Conservation (phyloP, 2,797 vertebrate species). For the Tragopan temminckii region DNA sequence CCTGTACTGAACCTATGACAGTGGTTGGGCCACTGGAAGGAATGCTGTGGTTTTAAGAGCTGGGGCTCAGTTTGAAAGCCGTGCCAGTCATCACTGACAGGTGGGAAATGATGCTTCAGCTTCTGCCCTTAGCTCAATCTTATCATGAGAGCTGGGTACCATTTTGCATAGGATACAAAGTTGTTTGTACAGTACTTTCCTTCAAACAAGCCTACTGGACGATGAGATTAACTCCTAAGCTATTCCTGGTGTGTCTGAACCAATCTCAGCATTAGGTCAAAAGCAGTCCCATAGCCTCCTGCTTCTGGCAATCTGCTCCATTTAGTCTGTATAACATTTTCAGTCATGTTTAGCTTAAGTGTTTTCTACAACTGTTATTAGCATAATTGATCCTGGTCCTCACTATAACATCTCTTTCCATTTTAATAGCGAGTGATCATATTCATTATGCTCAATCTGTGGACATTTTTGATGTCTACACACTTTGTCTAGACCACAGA, state of each 20-base stretch:
- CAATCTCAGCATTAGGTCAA: background rate
- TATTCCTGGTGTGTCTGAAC: background rate
- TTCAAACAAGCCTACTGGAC: background rate
- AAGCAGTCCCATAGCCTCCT: background rate
- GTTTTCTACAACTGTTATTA: constrained; percentile 4
- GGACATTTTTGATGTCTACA: constrained; percentile 7
- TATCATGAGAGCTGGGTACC: background rate
- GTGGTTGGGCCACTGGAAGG: background rate
- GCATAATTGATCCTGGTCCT: constrained; percentile 31
- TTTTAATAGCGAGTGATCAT: constrained; percentile 4
- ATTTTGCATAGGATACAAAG: background rate
- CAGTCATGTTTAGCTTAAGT: background rate
- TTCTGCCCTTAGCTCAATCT: background rate
- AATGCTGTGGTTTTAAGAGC: background rate
- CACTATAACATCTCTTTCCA: background rate
- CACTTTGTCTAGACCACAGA: constrained; percentile 37
- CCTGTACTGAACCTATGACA: background rate
- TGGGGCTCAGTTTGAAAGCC: background rate
- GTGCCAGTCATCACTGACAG: background rate
- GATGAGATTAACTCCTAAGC: background rate
- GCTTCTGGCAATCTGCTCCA: background rate
- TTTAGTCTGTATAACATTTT: background rate
- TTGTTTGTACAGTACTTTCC: background rate
- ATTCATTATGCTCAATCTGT: constrained; percentile 13
- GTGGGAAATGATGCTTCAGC: background rate